A percentile compares a stretch with the other conserved stretches of the same genome.
Evolutionary conservation across 2,797 vertebrate genomes (phyloP).

Genomic region (Mormyrus hasselquistii): DNA sequence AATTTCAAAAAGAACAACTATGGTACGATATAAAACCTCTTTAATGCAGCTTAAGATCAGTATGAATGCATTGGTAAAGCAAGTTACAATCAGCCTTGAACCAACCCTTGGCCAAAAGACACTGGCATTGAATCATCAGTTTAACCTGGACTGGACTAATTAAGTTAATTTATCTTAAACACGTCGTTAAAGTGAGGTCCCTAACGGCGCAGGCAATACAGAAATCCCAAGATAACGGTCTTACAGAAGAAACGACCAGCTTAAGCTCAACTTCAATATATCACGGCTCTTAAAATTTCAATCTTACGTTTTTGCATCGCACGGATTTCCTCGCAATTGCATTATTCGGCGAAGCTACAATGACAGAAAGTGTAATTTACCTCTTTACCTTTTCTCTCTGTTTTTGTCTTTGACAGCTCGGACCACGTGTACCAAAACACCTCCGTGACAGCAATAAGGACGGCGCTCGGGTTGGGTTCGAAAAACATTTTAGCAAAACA

Average conservation of each 20-base stretch:
- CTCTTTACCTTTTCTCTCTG: neutral
- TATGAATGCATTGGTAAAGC: neutral
- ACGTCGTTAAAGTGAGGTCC: neutral
- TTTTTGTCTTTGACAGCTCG: neutral
- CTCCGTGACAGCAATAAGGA: constrained; percentile 6
- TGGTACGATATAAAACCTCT: neutral
- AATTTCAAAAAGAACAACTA: neutral
- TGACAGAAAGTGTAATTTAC: neutral
- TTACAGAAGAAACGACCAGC: neutral
- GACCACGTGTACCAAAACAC: neutral
- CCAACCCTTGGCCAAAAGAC: neutral
- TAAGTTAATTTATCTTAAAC: neutral
- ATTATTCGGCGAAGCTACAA: neutral
- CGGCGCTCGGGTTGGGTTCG: neutral
- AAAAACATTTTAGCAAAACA: constrained; percentile 14
- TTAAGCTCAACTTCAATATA: neutral
- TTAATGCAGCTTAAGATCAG: neutral
- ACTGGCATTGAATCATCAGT: neutral
- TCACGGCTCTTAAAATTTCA: neutral
- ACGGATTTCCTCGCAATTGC: neutral
- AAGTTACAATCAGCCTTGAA: neutral
- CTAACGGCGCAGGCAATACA: neutral
- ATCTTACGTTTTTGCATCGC: neutral
- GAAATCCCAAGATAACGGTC: neutral
- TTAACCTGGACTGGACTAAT: neutral